These are phyloP conservation scores for Ibidorhyncha struthersii DNA, from an alignment of 2,113 vertebrate genomes.

Conservation along the genomic window DNA sequence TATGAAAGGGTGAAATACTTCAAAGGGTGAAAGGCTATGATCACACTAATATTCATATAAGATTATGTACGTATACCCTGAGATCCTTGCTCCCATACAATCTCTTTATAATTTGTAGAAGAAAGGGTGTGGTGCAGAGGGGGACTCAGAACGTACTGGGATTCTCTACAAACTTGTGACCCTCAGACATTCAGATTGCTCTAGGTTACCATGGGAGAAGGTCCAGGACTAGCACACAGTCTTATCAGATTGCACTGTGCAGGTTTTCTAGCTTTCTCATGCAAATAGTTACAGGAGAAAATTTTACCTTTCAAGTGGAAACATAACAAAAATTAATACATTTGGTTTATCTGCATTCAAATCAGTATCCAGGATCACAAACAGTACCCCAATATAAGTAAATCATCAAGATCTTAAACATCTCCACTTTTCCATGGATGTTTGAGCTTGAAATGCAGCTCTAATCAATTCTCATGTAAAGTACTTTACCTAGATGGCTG, in stretches of 20 bases:
- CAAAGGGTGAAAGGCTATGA: not conserved
- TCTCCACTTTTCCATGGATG: not conserved
- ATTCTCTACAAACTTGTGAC: not conserved
- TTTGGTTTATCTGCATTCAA: not conserved
- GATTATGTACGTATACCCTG: fast-evolving
- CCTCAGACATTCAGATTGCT: not conserved
- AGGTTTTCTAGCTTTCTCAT: not conserved
- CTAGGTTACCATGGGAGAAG: not conserved
- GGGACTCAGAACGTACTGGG: not conserved
- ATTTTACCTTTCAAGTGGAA: not conserved
- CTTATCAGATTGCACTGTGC: not conserved
- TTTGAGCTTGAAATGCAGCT: not conserved
- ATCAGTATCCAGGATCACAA: not conserved
- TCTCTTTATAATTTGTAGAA: not conserved
- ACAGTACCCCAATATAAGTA: not conserved
- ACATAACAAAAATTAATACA: not conserved
- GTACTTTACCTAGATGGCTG: not conserved
- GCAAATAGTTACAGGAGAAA: not conserved
- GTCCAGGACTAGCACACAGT: not conserved
- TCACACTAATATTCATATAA: not conserved
- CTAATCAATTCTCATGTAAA: not conserved
- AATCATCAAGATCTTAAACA: not conserved
- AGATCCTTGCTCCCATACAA: not conserved
- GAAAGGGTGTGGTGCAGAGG: not conserved
- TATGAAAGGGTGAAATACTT: not conserved